phyloP scores from a whole-genome alignment of 2,888 invertebrate genomes.

The Acronicta psi region DNA sequence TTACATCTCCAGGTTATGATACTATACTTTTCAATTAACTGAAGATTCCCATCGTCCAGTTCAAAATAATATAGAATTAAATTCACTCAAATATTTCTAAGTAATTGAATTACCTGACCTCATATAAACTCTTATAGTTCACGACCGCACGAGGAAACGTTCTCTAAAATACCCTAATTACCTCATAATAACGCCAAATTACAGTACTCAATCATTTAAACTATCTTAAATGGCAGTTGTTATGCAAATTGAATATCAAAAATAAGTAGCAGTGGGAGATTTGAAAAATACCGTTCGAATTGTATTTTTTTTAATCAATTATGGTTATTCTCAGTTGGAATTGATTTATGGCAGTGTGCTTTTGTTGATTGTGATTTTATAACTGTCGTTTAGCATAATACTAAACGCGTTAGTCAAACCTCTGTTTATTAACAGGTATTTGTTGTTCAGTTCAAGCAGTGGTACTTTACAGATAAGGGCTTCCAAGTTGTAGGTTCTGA shows the following conservation, averaged over 20 bases:
- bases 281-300: conserved; percentile 31
- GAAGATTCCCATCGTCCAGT: conserved; percentile 51
- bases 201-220: conserved; percentile 57
- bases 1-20: conserved; percentile 26
- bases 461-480: too few species aligned
- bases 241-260: conserved; percentile 59
- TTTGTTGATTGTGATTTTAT: conserved; percentile 4
- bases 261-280: conserved; percentile 50
- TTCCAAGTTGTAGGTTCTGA: too few species aligned
- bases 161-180: conserved; percentile 57
- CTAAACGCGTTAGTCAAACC: too few species aligned
- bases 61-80: conserved; percentile 58
- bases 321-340: conserved; percentile 2
- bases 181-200: conserved; percentile 56
- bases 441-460: too few species aligned
- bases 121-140: conserved; percentile 45
- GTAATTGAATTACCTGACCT: conserved; percentile 55
- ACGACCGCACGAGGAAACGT: conserved; percentile 49
- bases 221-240: conserved; percentile 57
- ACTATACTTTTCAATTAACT: conserved; percentile 43
- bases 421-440: too few species aligned
- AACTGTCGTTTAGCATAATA: not conserved
- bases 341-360: conserved; percentile 18
- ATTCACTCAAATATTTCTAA: conserved; percentile 55
- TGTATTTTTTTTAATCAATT: conserved; percentile 8